These are phyloP conservation scores for Actinostola sp. DNA, from an alignment of 92 coral and sea anemone genomes.

Conservation along the genomic window DNA sequence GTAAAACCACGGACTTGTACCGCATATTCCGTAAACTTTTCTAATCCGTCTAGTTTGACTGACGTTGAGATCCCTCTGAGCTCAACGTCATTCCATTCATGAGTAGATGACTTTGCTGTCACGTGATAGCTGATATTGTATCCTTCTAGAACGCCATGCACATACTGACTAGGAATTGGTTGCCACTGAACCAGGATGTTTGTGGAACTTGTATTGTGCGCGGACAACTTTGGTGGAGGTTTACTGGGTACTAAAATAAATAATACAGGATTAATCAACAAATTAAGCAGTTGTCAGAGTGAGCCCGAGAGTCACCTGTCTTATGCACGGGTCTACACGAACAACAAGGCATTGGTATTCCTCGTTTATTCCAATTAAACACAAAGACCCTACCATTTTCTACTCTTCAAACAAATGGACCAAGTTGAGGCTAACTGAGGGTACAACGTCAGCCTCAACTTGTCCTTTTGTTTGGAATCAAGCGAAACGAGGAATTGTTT, in stretches of 20 bases:
- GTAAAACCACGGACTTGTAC: conserved; percentile 79
- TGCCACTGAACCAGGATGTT: conserved; percentile 72
- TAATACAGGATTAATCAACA: too few species aligned
- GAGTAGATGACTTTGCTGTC: conserved; percentile 21
- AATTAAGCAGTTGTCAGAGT: too few species aligned
- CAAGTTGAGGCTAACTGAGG: too few species aligned
- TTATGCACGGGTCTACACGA: too few species aligned
- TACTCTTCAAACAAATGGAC: too few species aligned
- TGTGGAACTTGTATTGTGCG: conserved; percentile 73
- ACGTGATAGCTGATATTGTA: conserved; percentile 58
- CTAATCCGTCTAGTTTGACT: conserved; percentile 33
- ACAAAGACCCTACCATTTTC: too few species aligned
- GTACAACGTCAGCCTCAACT: too few species aligned
- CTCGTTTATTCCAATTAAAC: too few species aligned
- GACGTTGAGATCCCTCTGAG: conserved; percentile 41
- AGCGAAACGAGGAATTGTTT: too few species aligned
- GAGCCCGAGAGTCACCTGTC: too few species aligned
- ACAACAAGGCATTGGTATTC: too few species aligned
- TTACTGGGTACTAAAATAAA: conserved; percentile 61
- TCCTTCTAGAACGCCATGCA: conserved; percentile 75
- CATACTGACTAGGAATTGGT: conserved; percentile 59
- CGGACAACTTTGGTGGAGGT: conserved; percentile 63
- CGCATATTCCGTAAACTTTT: conserved; percentile 67
- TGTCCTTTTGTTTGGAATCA: too few species aligned
- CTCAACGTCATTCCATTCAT: conserved; percentile 28